Evolutionary conservation across 2,113 vertebrate genomes (phyloP), one percentile per base, ranked within the genome.

Genomic region (Asarcornis scutulata): DNA sequence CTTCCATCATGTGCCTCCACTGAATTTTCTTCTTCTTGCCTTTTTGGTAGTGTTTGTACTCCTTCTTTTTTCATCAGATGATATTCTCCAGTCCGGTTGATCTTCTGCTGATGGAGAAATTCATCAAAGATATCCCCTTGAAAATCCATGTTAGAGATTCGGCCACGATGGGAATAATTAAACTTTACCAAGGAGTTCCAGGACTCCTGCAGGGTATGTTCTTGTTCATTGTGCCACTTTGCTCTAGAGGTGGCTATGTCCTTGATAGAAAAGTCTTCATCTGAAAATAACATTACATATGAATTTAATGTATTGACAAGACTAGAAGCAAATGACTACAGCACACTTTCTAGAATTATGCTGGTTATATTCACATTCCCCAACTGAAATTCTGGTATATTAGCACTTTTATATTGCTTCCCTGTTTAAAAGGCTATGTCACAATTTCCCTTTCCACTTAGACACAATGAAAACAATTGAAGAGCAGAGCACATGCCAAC

Each of bases 91-190:
- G 87, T 94, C 7, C 96, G 97, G 55, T 73, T 84, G 71, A 91
- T 86, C 40, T 92, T 97, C 95, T 99, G 98, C 16, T 98, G 99
- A 86, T 98, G 99, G 58, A 99, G 98, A 93, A 99, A 99, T 94
- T 99, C 99, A 31, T 99, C 99, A 60, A 99, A 98, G 89, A 99
- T 97, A 97, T 99, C 99, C 0, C 98, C 98, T 77, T 99, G 99
- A 52, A 98, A 98, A 52, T 98, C 98, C 98, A 98, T 97, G 96
- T 98, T 98, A 26, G 98, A 99, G 97, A 99, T 99, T 79, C 99
- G 98, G 9, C 99, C 99, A 1, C 98, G 98, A 76, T 99, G 99
- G 84, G 98, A 98, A 72, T 98, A 99, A 97, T 99, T 98, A 34
- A 99, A 99, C 96, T 99, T 98, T 3, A 97, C 97, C 86, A 99